Evolutionary conservation across 2,888 invertebrate genomes (phyloP).

Genomic region (Phalera bucephala): DNA sequence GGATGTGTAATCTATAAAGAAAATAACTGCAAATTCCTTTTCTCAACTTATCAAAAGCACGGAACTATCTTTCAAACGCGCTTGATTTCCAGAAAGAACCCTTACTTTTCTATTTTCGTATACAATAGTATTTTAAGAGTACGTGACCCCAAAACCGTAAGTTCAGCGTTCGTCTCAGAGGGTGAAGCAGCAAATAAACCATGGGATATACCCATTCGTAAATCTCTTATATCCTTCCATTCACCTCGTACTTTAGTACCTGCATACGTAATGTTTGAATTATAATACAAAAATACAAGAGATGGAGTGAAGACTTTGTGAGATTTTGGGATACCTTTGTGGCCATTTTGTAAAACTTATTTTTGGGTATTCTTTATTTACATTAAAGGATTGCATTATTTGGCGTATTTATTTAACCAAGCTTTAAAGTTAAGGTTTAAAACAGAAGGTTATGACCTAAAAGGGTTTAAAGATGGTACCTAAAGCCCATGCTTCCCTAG

Average conservation of each 20-base stretch:
- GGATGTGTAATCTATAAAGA: too few species aligned
- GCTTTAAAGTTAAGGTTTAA: too few species aligned
- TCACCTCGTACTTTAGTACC: slow-evolving; percentile 1
- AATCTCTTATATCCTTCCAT: slow-evolving; percentile 2
- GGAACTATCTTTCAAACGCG: too few species aligned
- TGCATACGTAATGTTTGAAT: slow-evolving; percentile 3
- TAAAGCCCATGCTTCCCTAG: too few species aligned
- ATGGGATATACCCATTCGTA: slow-evolving; percentile 1
- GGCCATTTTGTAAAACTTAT: not conserved
- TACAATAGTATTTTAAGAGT: slow-evolving; percentile 1
- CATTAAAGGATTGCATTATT: too few species aligned
- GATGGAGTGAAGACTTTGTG: not conserved
- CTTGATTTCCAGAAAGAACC: too few species aligned
- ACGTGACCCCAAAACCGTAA: slow-evolving; percentile 1
- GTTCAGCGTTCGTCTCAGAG: slow-evolving; percentile 1
- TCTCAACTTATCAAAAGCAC: too few species aligned
- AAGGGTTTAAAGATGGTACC: too few species aligned
- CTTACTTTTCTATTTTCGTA: not conserved
- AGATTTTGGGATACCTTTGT: not conserved
- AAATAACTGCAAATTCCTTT: too few species aligned
- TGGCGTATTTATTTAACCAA: too few species aligned
- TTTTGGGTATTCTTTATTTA: too few species aligned
- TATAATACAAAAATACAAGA: slow-evolving; percentile 1
- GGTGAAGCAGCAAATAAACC: slow-evolving; percentile 1
- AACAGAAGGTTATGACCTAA: too few species aligned